Evolutionary conservation across 1,140 invertebrate species (phyloP).

Genomic region (Metopolophium dirhodum): DNA sequence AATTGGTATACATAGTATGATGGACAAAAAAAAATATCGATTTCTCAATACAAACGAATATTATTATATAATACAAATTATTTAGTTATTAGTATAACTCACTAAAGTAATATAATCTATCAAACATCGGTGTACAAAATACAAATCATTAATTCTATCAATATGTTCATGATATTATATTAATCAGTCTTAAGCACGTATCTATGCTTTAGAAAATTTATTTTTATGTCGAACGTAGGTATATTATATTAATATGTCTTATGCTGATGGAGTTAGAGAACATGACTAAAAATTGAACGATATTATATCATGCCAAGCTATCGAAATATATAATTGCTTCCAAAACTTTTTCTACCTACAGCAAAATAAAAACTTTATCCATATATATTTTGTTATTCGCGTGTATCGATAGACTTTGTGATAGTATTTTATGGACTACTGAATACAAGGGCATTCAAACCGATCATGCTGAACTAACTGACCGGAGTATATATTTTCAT

Average conservation of each 20-base stretch:
- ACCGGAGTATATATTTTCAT: background rate
- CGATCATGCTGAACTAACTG: conserved; percentile 32
- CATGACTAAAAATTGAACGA: background rate
- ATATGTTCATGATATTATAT: background rate
- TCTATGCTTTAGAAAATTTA: background rate
- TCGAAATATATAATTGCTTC: conserved; percentile 4
- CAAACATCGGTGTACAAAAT: background rate
- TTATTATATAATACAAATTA: background rate
- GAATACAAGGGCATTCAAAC: background rate
- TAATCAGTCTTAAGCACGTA: background rate
- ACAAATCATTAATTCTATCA: background rate
- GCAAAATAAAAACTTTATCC: background rate
- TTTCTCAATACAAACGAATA: background rate
- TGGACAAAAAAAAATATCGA: background rate
- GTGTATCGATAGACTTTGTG: background rate
- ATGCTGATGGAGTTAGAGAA: background rate
- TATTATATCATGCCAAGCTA: too few species aligned
- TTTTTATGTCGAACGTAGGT: background rate
- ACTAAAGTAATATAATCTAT: background rate
- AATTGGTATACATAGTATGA: background rate
- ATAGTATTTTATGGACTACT: conserved; percentile 31
- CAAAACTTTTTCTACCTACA: conserved; percentile 4
- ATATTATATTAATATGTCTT: background rate
- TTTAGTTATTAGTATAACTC: too few species aligned
- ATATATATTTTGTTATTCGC: background rate